Evolutionary conservation across 2,113 vertebrate genomes (phyloP).

Genomic region (Gambusia holbrooki): DNA sequence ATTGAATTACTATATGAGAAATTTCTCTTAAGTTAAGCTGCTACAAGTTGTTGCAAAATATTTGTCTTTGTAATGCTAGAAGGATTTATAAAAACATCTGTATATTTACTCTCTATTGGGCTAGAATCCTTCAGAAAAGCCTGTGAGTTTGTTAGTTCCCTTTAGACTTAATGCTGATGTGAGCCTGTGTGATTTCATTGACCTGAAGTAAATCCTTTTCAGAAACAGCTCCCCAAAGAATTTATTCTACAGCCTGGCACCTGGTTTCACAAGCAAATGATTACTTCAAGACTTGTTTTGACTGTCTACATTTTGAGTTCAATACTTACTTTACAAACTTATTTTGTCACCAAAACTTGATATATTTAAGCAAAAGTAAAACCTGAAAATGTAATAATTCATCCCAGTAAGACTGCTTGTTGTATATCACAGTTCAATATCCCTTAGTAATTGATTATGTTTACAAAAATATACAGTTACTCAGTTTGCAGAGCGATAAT

Average conservation of each 20-base stretch:
- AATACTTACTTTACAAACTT: neutral
- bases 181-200: neutral
- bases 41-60: neutral
- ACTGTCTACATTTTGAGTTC: neutral
- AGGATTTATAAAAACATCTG: neutral
- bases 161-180: neutral
- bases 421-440: no score
- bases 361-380: neutral
- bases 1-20: neutral
- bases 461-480: no score
- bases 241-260: neutral
- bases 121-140: neutral
- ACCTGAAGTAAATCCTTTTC: neutral
- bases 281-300: neutral
- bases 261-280: neutral
- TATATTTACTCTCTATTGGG: neutral
- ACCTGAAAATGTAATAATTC: no score
- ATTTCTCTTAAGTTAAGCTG: neutral
- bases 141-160: neutral
- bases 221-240: neutral
- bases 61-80: constrained; percentile 24
- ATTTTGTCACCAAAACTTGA: neutral
- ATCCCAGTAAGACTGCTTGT: no score
- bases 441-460: no score
- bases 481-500: neutral